Percentiles rank a stretch among this genome's conserved stretches.
Evolutionary conservation across 2,797 vertebrate genomes (phyloP).

Genomic region (Sarcophilus harrisii): DNA sequence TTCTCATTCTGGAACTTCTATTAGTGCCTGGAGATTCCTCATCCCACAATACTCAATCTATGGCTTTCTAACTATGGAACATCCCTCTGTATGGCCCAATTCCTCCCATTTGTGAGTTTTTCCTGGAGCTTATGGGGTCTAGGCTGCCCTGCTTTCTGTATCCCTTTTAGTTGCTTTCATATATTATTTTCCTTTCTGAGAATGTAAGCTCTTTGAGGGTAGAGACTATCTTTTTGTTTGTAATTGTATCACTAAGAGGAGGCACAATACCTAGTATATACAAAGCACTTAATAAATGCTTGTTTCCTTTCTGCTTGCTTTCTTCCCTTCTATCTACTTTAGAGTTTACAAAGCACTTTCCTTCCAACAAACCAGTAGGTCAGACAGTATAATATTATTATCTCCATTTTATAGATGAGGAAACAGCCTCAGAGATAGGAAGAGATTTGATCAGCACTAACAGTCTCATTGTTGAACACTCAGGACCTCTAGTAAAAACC

Average conservation of each 20-base stretch:
- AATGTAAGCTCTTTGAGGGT: background rate
- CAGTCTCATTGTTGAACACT: background rate
- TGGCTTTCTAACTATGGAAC: background rate
- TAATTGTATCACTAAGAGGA: background rate
- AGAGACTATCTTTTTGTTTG: background rate
- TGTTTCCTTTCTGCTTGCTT: background rate
- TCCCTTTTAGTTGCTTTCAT: background rate
- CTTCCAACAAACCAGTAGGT: background rate
- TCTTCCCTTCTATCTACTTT: background rate
- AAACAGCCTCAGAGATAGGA: background rate
- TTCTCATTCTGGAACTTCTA: background rate
- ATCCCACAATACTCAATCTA: background rate
- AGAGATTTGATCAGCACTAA: background rate
- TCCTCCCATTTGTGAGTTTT: background rate
- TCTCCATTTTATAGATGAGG: background rate
- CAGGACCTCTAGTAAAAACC: background rate
- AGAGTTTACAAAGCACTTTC: background rate
- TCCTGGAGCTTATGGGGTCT: background rate
- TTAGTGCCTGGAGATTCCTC: background rate
- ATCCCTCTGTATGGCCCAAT: background rate
- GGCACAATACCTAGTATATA: conserved; percentile 8
- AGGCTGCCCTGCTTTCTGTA: background rate
- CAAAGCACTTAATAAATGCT: conserved; percentile 15
- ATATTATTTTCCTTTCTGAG: background rate
- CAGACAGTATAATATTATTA: background rate